Evolutionary conservation across 2,888 invertebrate genomes (phyloP).

Genomic region (Diploptera punctata): DNA sequence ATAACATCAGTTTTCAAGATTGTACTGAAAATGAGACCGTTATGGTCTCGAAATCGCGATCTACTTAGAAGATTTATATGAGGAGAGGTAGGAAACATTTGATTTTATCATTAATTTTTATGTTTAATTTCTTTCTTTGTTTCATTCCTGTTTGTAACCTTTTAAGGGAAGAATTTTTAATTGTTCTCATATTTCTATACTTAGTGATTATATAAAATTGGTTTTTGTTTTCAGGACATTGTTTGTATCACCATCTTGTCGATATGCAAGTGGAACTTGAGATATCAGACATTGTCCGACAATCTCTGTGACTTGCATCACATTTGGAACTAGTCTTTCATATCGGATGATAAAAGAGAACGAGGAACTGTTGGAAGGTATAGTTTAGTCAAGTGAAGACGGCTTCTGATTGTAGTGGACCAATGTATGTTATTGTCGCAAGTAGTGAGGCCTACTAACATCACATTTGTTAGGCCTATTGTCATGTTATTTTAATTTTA

Average conservation of each 20-base stretch:
- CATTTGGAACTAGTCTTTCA: conserved; percentile 23
- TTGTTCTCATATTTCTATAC: no score
- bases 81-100: no score
- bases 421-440: not conserved
- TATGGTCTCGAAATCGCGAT: no score
- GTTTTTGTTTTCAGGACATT: conserved; percentile 9
- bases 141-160: no score
- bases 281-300: conserved; percentile 11
- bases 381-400: not conserved
- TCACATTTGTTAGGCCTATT: not conserved
- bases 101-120: no score
- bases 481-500: not conserved
- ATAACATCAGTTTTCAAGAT: no score
- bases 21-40: no score
- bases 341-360: not conserved
- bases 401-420: conserved; percentile 7
- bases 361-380: no score
- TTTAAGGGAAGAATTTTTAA: no score
- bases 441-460: conserved; percentile 19
- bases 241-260: conserved; percentile 19
- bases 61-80: no score
- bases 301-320: not conserved
- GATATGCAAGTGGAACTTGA: not conserved
- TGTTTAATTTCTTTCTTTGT: no score
- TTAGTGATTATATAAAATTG: no score